Evolutionary conservation across 53 echinoderm and acorn worm species (phyloP).

Genomic region (Holothuria leucospilota): DNA sequence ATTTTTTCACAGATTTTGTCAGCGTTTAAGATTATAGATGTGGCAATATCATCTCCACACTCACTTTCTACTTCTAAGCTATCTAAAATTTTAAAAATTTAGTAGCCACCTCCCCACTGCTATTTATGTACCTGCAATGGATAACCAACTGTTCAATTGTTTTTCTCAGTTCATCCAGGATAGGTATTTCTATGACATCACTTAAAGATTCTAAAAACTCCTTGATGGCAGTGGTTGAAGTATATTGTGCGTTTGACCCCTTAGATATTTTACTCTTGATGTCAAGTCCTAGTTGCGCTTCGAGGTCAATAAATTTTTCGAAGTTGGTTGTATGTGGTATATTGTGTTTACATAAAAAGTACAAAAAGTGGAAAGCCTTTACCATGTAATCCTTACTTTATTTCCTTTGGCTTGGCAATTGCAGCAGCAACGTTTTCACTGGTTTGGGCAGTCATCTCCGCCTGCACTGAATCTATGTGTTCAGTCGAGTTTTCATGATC

Average conservation of each 20-base stretch:
- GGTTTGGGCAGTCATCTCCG: no score
- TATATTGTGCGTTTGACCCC: conserved; percentile 58
- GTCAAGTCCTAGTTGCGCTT: conserved; percentile 21
- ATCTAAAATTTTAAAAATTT: conserved; percentile 57
- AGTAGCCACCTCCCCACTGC: conserved; percentile 40
- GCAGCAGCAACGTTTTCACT: conserved; percentile 34
- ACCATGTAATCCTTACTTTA: conserved; percentile 49
- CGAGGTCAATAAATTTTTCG: conserved; percentile 47
- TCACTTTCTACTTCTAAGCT: conserved; percentile 11
- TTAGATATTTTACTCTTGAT: conserved; percentile 34
- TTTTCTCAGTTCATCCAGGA: conserved; percentile 10
- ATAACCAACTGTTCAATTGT: conserved; percentile 66
- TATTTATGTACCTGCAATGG: conserved; percentile 39
- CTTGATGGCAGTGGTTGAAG: conserved; percentile 18
- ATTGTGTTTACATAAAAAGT: conserved; percentile 51
- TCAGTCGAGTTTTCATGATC: conserved; percentile 43
- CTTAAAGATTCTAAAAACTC: conserved; percentile 35
- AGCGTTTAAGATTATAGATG: conserved; percentile 31
- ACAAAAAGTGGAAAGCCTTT: conserved; percentile 55
- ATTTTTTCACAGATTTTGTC: conserved; percentile 44
- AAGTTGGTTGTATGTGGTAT: conserved; percentile 62
- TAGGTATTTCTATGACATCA: conserved; percentile 54
- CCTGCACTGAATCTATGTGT: no score
- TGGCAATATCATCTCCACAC: neutral
- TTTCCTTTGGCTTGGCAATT: conserved; percentile 7